These are phyloP conservation scores for Chaetoderma sp. DNA, from an alignment of 2,888 invertebrate genomes.

Conservation along the genomic window DNA sequence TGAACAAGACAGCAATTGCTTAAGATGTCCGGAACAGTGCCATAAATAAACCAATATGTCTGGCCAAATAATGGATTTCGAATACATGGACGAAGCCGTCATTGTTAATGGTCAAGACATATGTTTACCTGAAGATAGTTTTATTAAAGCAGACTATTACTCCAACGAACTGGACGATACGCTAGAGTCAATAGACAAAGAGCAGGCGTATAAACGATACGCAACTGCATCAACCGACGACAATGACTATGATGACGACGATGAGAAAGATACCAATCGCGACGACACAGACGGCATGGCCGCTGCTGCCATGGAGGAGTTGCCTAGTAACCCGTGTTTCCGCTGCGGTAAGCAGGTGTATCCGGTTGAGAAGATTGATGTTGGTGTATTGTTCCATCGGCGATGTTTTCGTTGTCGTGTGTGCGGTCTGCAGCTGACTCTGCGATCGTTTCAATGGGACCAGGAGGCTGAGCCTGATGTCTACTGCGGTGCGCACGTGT, in stretches of 20 bases:
- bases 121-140: no score
- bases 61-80: no score
- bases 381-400: conserved; percentile 89
- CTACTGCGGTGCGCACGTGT: conserved; percentile 65
- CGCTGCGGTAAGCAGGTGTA: conserved; percentile 95
- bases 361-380: conserved; percentile 90
- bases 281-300: conserved; percentile 20
- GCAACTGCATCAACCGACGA: no score
- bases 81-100: no score
- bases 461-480: conserved; percentile 63
- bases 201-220: no score
- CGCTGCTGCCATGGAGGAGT: conserved; percentile 30
- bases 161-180: no score
- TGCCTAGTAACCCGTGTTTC: conserved; percentile 73
- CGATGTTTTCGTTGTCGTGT: conserved; percentile 97
- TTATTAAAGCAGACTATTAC: no score
- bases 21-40: no score
- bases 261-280: conserved; percentile 29
- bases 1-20: no score
- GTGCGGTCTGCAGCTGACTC: conserved; percentile 76
- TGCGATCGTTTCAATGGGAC: conserved; percentile 65
- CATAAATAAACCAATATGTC: no score
- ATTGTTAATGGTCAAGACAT: no score
- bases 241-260: conserved; percentile 51
- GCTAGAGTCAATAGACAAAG: no score